These are phyloP conservation scores for Clarias pachynema DNA, from an alignment of 2,797 vertebrate species.

Conservation along the genomic window DNA sequence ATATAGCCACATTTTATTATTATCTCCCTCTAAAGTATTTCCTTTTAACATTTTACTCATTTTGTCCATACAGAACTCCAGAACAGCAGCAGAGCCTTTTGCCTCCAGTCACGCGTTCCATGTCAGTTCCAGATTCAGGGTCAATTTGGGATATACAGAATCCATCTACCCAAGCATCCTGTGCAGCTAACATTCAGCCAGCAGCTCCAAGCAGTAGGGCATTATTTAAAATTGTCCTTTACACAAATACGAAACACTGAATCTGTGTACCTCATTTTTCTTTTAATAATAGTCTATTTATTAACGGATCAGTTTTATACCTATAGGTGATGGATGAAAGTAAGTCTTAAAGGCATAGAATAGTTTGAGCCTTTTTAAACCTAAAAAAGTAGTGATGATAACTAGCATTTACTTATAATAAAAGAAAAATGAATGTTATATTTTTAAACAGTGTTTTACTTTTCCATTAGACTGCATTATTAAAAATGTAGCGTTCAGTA, in stretches of 20 bases:
- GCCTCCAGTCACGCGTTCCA: slow-evolving; percentile 89
- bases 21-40: background rate
- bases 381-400: too few species aligned
- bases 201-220: slow-evolving; percentile 70
- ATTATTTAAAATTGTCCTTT: background rate
- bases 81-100: slow-evolving; percentile 71
- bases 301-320: background rate
- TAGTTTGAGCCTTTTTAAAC: background rate
- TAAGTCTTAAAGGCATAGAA: background rate
- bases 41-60: background rate
- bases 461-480: too few species aligned
- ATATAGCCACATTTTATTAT: too few species aligned
- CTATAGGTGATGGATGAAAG: background rate
- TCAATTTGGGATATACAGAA: slow-evolving; percentile 98
- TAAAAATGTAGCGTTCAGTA: background rate
- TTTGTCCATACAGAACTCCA: slow-evolving; percentile 66
- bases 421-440: background rate
- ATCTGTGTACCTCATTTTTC: background rate
- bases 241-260: background rate
- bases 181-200: slow-evolving; percentile 76
- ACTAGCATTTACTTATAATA: background rate
- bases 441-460: background rate
- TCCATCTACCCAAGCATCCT: slow-evolving; percentile 84
- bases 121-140: slow-evolving; percentile 90
- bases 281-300: background rate